Evolutionary conservation across 2,888 invertebrate species (phyloP), one percentile per base, ranked within the genome.

Genomic region (Drosophila kanekoi): DNA sequence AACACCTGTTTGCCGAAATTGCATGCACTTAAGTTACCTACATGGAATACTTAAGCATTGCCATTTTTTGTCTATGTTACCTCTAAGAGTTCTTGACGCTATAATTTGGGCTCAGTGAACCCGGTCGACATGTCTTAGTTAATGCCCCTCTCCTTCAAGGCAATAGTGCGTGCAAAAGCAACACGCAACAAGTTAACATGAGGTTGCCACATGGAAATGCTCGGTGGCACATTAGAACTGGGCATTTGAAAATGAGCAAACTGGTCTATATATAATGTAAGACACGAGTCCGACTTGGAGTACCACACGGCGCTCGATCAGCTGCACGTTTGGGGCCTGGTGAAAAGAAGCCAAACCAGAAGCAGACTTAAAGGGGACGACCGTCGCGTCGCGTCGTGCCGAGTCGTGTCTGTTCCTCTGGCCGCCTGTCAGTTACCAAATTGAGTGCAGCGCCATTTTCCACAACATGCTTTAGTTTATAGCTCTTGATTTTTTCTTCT

Each of bases 371-470:
- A 84, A 68, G 75, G 68, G 76, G 74, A 74, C 68, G 60, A 68
- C 56, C 60, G 44, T 48, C 57, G 58, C 60, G 44, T 48, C 57
- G 43, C 28, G 28, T 28, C 28, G 28, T 28, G 28, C 28, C 28
- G 28, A 8, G 28, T 28, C 28, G 60, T 58, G 52, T 58, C 72
- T 64, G 58, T 41, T 54, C 52, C 45, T 73, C 60, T 23, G 66
- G 66, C 58, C 56, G 83, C 45, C 81, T 71, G 87, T 74, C 87
- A 73, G 87, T 81, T 89, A 84, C 90, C 90, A 84, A 87, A 89
- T 81, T 81, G 87, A 87, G 87, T 89, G 87, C 87, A 90, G 52
- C 79, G 75, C 84, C 85, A 84, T 89, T 89, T 83, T 87, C 87
- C 67, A 52, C 69, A 87, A 78, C 79, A 89, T 87, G 87, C 66